These are phyloP conservation scores for Oreohelix idahoensis DNA, from an alignment of 1,140 invertebrate species.

Conservation along the genomic window DNA sequence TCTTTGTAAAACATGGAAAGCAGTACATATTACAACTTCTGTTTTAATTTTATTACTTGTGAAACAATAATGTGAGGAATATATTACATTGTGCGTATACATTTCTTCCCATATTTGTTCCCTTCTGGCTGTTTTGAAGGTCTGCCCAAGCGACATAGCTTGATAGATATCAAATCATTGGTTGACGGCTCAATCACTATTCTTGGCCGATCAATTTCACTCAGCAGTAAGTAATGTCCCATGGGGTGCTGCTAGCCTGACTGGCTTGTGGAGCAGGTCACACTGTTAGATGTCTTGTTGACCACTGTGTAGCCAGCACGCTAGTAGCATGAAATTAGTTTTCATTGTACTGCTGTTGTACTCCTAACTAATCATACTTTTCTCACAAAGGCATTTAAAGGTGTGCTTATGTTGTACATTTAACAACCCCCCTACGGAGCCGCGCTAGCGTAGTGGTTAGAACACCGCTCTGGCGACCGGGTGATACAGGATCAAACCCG, in stretches of 20 bases:
- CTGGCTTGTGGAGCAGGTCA: not conserved
- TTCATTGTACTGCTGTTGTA: not conserved
- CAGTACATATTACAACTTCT: too few species aligned
- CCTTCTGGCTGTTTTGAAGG: slow-evolving; percentile 45
- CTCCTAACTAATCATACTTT: not conserved
- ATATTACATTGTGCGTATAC: not conserved
- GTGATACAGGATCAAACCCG: too few species aligned
- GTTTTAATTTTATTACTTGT: not conserved
- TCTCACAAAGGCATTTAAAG: not conserved
- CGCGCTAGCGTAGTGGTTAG: too few species aligned
- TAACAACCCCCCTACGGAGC: too few species aligned
- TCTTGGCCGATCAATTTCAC: slow-evolving; percentile 55
- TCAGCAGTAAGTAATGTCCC: slow-evolving; percentile 57
- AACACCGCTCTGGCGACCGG: too few species aligned
- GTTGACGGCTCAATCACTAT: slow-evolving; percentile 54
- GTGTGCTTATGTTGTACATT: not conserved
- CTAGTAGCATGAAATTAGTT: not conserved
- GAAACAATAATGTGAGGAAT: too few species aligned
- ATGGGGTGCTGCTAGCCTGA: not conserved
- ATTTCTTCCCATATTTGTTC: slow-evolving; percentile 31
- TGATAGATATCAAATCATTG: slow-evolving; percentile 59
- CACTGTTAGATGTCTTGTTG: not conserved
- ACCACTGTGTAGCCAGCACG: not conserved
- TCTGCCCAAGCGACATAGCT: slow-evolving; percentile 53
- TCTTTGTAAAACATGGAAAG: too few species aligned